Base-by-base conservation (phyloP, 1,140 invertebrate genomes). In the Colletes latitarsis region DNA sequence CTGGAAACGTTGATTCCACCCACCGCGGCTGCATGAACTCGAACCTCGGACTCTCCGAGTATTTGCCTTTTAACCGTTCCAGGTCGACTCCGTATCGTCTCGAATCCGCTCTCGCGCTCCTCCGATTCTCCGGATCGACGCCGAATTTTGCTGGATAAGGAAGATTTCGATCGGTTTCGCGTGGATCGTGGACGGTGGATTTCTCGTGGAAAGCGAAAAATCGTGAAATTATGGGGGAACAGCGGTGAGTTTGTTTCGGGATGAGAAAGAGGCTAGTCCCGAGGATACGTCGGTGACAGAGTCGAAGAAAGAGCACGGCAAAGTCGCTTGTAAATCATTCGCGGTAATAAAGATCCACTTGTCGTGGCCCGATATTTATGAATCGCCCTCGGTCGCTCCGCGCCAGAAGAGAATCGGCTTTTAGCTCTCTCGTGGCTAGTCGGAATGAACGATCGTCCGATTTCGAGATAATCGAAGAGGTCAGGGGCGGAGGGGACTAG, bases 1-100 rank as follows among this genome's bases (percentile, higher is more conserved):
- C 49, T 88, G 74, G 79, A 89, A 89, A 89, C 86, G 81, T 88
- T 87, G 86, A 90, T 89, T 90, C 89, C 89, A 90, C 89, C 89
- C 89, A 90, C 89, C 86, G 77, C 62, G 68, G 69, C 84, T 62
- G 75, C 49, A 57, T 46, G 43, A 46, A 76, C 58, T 83, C 75
- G 53, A 14, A 30, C 21, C 72, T 52, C 21, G 30, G 46, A 74
- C 81, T 55, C 69, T 69, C 41, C 58, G 55, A 70, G 69, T 84
- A 83, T 83, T 83, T 83, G 75, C 83, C 67, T 80, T 83, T 83
- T 78, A 74, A 63, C 77, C 57, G 21, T 73, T 21, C 5, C 57
- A 21, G 43, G 39, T 69, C 73, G 57, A 21, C n/a, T 49, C 52
- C 17, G 30, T 15, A 30, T 53, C 76, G 39, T 5, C 4, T 21